Evolutionary conservation across 2,888 invertebrate genomes (phyloP), one percentile per base, ranked within the genome.

Genomic region (Resseliella maxima): DNA sequence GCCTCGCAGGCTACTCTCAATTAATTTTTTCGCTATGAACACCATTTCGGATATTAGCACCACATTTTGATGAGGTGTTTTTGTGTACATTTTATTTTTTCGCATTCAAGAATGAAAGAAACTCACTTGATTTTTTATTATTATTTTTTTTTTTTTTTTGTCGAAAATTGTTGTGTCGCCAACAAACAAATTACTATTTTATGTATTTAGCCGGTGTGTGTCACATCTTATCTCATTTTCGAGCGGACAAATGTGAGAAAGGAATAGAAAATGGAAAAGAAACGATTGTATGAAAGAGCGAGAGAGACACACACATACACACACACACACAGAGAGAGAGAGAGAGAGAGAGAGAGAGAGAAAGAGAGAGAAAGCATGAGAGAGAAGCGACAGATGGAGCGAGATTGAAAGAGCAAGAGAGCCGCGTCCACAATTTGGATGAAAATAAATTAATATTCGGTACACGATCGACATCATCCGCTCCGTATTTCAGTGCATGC

Each of bases 381-480:
- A n/a, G n/a, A 8, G 41, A 41, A 41, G 41, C 41, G 12, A n/a
- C n/a, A n/a, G n/a, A n/a, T n/a, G n/a, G n/a, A n/a, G n/a, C n/a
- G n/a, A n/a, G n/a, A n/a, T n/a, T n/a, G n/a, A n/a, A n/a, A n/a
- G n/a, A n/a, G n/a, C n/a, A n/a, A n/a, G n/a, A n/a, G n/a, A n/a
- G n/a, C n/a, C n/a, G n/a, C n/a, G n/a, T n/a, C n/a, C 59, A 59
- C 72, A 72, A 31, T 72, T 35, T 31, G 31, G 72, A 72, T 15
- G 15, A 15, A 72, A 59, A 72, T 72, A 72, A 72, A 72, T 72
- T 72, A 72, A 72, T 72, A 72, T 72, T 72, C 72, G 27, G 72
- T n/a, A 72, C 72, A 72, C 35, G 72, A 31, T 31, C 15, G 1
- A 72, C 72, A 72, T 72, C 72, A 72, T 72, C 72, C 72, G 72